Percentiles rank a stretch among this genome's conserved stretches.
These are phyloP conservation scores for Xestobium rufovillosum DNA, from an alignment of 2,888 invertebrate species.

Conservation along the genomic window DNA sequence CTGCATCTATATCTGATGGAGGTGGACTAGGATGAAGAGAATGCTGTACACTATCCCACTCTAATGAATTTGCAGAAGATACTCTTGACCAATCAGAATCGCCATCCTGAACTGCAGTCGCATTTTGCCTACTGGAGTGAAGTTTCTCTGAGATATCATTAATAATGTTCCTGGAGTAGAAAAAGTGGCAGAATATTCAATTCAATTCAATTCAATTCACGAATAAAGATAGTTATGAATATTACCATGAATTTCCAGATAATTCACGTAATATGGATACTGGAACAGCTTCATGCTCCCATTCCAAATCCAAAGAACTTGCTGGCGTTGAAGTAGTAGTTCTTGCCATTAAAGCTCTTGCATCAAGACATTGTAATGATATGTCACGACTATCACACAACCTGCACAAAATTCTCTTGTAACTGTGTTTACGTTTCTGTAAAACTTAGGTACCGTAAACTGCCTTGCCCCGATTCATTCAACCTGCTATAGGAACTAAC, in stretches of 20 bases:
- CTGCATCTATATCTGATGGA: conserved; percentile 51
- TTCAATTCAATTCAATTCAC: not conserved
- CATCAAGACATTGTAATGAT: conserved; percentile 54
- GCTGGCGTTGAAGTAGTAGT: conserved; percentile 50
- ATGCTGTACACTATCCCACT: conserved; percentile 58
- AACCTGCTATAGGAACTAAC: conserved; percentile 38
- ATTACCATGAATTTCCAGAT: conserved; percentile 40
- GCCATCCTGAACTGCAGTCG: conserved; percentile 30
- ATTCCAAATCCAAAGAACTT: conserved; percentile 63
- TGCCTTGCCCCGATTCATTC: conserved; percentile 40
- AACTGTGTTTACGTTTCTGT: too few species aligned
- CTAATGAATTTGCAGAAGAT: conserved; percentile 59
- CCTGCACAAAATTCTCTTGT: too few species aligned
- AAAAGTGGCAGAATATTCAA: not conserved
- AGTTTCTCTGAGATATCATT: not conserved
- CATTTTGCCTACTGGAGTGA: conserved; percentile 32
- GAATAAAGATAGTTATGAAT: conserved; percentile 3
- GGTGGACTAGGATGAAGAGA: conserved; percentile 37
- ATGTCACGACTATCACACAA: conserved; percentile 45
- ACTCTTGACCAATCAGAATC: conserved; percentile 53
- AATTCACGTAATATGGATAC: conserved; percentile 37
- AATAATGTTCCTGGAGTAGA: conserved; percentile 6
- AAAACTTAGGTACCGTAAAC: too few species aligned
- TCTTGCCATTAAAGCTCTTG: conserved; percentile 42
- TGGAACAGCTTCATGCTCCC: conserved; percentile 57